Evolutionary conservation across 2,797 vertebrate genomes (phyloP).

Genomic region (Potorous gilbertii): DNA sequence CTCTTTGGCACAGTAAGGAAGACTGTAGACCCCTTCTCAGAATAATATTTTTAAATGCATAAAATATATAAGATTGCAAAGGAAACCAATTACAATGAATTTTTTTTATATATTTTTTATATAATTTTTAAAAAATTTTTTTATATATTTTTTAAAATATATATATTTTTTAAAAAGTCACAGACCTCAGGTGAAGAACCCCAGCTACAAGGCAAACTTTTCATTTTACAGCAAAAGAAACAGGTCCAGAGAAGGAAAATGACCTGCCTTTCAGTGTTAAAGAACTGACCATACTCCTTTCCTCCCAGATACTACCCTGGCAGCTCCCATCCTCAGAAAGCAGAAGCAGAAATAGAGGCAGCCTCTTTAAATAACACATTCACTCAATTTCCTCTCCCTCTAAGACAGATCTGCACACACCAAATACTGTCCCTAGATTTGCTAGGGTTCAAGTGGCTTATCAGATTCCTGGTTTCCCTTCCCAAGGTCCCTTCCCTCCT

Average conservation of each 20-base stretch:
- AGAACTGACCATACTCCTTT: neutral
- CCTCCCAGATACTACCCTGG: neutral
- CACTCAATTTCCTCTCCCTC: neutral
- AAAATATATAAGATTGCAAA: neutral
- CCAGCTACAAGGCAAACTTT: neutral
- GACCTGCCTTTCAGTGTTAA: neutral
- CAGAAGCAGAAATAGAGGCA: slow-evolving; percentile 45
- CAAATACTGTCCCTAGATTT: neutral
- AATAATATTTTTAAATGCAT: neutral
- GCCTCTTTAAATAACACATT: slow-evolving; percentile 43
- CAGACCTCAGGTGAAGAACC: neutral
- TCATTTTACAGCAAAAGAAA: neutral
- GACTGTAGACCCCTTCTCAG: neutral
- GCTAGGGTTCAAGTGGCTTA: neutral
- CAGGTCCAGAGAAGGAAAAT: neutral
- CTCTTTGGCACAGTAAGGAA: neutral
- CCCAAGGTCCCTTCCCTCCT: neutral
- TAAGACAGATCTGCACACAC: neutral
- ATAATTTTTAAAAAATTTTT: too few species aligned
- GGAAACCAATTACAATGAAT: neutral
- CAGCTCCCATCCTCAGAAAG: slow-evolving; percentile 2
- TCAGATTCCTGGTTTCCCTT: neutral
- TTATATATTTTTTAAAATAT: too few species aligned
- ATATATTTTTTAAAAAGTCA: neutral
- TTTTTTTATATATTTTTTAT: too few species aligned